Evolutionary conservation across 1,140 invertebrate genomes (phyloP), one percentile per base, ranked within the genome.

Genomic region (Lordiphosa clarofinis): DNA sequence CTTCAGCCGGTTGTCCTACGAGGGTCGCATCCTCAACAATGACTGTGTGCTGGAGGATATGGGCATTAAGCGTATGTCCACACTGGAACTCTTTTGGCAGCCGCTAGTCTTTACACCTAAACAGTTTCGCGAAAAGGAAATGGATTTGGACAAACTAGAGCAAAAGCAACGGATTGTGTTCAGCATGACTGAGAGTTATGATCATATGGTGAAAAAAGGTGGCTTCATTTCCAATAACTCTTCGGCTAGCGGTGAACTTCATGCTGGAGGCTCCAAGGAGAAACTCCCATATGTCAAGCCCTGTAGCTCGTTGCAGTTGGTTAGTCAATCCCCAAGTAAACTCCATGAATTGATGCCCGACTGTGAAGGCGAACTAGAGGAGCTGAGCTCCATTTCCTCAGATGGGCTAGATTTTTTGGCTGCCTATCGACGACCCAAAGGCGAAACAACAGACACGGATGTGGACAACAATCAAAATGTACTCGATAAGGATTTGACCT

Each of bases 1-100:
- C n/a, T 82, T 84, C 38, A 76, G 78, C n/a, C 57, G 73, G 13
- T 15, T 82, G 54, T 44, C 63, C 0, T 84, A 73, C 37, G 84
- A 84, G 54, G 68, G 68, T 0, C 59, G 47, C 8, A 4, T 84
- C 15, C 56, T 82, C 24, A 7, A 56, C 12, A 82, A 82, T 24
- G 43, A 59, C 5, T 44, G 56, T 5, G 42, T 73, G 8, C 49
- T 82, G 4, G 78, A 84, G 42, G 68, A 82, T 3, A 31, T 69
- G 28, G 78, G 76, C 1, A 37, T 73, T 4, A 69, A 62, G 40
- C 68, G 54, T 5, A 49, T 82, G 76, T 73, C 76, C n/a, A 84
- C 68, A 6, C 19, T 82, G 44, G 73, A 84, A 12, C 40, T 82
- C 4, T 56, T 28, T 8, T 82, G 78, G 78, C 54, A 84, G 40